Percentiles rank a stretch among this genome's conserved stretches.
Conservation (phyloP, 1,140 invertebrate species). For the Drosophila sp. region DNA sequence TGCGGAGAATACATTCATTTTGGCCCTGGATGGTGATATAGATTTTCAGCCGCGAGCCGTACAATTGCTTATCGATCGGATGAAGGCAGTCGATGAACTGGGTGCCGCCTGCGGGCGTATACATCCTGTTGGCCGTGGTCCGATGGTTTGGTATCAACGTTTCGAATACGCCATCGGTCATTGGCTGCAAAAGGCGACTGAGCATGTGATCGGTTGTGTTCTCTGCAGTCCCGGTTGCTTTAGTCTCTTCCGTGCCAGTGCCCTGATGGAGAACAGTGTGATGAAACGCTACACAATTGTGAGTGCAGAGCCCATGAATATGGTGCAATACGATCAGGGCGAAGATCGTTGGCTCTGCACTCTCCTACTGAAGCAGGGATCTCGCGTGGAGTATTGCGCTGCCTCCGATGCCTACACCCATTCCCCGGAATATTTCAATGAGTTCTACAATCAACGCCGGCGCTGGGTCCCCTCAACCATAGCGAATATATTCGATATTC, state of each 20-base stretch:
- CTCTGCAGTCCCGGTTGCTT: constrained; percentile 96
- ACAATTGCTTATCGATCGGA: constrained; percentile 92
- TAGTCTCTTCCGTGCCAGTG: constrained; percentile 93
- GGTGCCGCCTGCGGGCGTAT: constrained; percentile 96
- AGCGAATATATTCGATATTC: constrained; percentile 93
- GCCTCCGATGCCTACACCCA: constrained; percentile 96
- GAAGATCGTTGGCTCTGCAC: constrained; percentile 95
- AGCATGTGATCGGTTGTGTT: constrained; percentile 95
- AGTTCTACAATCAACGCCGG: constrained; percentile 94
- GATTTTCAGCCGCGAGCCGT: constrained; percentile 95
- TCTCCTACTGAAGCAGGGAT: constrained; percentile 92
- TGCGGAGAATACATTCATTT: constrained; percentile 94
- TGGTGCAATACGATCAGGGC: constrained; percentile 96
- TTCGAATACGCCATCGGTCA: constrained; percentile 97
- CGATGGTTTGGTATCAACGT: constrained; percentile 97
- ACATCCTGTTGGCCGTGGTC: constrained; percentile 94
- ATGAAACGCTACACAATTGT: constrained; percentile 93
- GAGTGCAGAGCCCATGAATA: constrained; percentile 92
- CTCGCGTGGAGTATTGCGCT: constrained; percentile 94
- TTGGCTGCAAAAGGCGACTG: constrained; percentile 98
- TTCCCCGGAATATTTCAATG: constrained; percentile 93
- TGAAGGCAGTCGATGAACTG: constrained; percentile 94
- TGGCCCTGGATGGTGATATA: constrained; percentile 97
- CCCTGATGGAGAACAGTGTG: constrained; percentile 95
- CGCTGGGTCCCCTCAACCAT: constrained; percentile 95